phyloP scores from a whole-genome alignment of 2,888 invertebrate species.

The Odontocerum albicorne region DNA sequence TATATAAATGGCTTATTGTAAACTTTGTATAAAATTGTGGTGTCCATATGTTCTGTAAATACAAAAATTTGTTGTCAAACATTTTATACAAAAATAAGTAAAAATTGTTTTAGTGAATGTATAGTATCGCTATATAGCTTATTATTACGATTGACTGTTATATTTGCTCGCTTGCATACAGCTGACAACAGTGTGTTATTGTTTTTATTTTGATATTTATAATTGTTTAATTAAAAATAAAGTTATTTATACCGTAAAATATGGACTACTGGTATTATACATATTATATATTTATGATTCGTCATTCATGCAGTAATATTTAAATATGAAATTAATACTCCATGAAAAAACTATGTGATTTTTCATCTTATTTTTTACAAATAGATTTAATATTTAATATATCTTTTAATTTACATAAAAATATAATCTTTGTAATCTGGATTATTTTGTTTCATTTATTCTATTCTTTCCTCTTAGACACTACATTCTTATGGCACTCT shows the following conservation, averaged over 20 bases:
- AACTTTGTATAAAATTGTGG: neutral
- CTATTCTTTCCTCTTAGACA: too few relatives aligned
- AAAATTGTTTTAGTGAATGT: neutral
- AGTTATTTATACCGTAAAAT: too few relatives aligned
- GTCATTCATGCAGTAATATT: neutral
- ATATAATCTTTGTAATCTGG: too few relatives aligned
- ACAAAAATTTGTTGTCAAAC: neutral
- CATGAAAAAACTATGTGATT: neutral
- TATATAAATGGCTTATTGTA: neutral
- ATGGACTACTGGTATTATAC: neutral
- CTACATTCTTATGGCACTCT: too few relatives aligned
- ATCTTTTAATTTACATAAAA: neutral
- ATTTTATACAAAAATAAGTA: neutral
- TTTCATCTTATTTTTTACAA: neutral
- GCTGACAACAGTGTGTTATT: neutral
- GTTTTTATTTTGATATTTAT: neutral
- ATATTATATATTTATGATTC: neutral
- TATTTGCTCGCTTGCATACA: neutral
- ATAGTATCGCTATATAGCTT: neutral
- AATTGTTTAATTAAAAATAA: neutral
- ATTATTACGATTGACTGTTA: neutral
- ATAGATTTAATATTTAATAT: neutral
- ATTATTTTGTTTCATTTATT: too few relatives aligned
- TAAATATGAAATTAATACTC: neutral
- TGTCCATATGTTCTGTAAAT: neutral